These are phyloP conservation scores for Pandemis heparana DNA, from an alignment of 2,888 invertebrate species.

Conservation along the genomic window DNA sequence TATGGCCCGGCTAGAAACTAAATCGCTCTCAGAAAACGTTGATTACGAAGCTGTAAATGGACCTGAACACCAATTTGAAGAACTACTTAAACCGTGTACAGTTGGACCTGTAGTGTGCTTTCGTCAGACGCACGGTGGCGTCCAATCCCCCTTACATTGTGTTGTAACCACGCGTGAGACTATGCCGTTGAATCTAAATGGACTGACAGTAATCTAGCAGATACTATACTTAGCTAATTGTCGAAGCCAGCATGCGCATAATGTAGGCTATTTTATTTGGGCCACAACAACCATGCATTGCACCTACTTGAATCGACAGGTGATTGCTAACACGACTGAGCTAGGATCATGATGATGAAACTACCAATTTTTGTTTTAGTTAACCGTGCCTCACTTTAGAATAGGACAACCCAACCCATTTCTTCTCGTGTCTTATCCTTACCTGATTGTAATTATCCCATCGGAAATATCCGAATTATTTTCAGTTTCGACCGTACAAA, in stretches of 20 bases:
- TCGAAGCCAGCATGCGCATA: constrained; percentile 33
- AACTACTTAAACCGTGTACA: constrained; percentile 2
- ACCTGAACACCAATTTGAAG: constrained; percentile 1
- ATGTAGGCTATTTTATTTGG: constrained; percentile 26
- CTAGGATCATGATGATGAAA: background rate
- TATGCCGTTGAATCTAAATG: constrained; percentile 47
- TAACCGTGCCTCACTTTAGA: background rate
- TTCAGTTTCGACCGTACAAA: no score
- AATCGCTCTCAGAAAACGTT: background rate
- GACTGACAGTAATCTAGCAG: constrained; percentile 42
- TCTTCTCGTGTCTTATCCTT: no score
- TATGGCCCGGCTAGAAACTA: background rate
- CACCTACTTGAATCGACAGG: constrained; percentile 19
- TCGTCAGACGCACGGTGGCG: constrained; percentile 34
- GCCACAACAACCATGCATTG: constrained; percentile 19
- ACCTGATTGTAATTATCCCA: no score
- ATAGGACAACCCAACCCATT: no score
- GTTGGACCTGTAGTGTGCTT: constrained; percentile 12
- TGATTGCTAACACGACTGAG: constrained; percentile 14
- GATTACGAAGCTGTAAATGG: background rate
- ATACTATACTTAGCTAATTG: constrained; percentile 40
- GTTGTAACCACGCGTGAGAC: constrained; percentile 55
- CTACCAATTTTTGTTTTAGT: background rate
- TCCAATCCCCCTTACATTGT: constrained; percentile 50
- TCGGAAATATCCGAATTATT: no score